Evolutionary conservation across 2,797 vertebrate genomes (phyloP).

Genomic region (Silurus aristotelis): DNA sequence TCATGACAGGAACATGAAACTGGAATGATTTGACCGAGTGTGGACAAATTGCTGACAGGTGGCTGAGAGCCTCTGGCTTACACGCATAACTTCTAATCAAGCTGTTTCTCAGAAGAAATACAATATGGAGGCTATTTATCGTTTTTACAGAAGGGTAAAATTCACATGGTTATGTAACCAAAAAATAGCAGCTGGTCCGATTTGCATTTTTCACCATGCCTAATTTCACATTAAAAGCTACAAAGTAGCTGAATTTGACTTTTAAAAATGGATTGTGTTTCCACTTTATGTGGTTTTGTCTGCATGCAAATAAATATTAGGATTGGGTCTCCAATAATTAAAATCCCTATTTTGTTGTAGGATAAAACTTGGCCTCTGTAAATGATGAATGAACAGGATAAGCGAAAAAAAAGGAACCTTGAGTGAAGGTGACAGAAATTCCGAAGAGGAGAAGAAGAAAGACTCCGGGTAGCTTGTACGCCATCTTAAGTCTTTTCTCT

Average conservation of each 20-base stretch:
- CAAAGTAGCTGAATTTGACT: neutral
- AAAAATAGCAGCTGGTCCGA: constrained; percentile 50
- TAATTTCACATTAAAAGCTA: neutral
- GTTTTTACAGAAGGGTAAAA: constrained; percentile 12
- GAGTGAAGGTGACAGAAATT: constrained; percentile 62
- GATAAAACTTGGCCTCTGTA: neutral
- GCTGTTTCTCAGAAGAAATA: constrained; percentile 25
- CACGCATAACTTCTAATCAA: constrained; percentile 32
- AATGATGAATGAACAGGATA: neutral
- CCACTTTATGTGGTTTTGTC: neutral
- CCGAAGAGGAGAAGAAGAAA: constrained; percentile 65
- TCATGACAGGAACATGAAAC: neutral
- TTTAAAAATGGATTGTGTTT: neutral
- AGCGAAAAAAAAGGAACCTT: constrained; percentile 69
- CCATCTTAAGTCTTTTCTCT: constrained; percentile 58
- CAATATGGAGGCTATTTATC: constrained; percentile 35
- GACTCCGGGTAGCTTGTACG: constrained; percentile 61
- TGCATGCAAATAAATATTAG: neutral
- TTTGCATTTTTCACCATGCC: constrained; percentile 12
- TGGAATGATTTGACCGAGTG: neutral
- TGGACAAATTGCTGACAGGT: constrained; percentile 50
- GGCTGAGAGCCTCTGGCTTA: constrained; percentile 34
- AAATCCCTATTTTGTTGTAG: neutral
- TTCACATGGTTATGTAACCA: constrained; percentile 30
- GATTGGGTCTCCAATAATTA: neutral